These are phyloP conservation scores for Lasioglossum marginatum DNA, from an alignment of 2,888 invertebrate species.

Conservation along the genomic window DNA sequence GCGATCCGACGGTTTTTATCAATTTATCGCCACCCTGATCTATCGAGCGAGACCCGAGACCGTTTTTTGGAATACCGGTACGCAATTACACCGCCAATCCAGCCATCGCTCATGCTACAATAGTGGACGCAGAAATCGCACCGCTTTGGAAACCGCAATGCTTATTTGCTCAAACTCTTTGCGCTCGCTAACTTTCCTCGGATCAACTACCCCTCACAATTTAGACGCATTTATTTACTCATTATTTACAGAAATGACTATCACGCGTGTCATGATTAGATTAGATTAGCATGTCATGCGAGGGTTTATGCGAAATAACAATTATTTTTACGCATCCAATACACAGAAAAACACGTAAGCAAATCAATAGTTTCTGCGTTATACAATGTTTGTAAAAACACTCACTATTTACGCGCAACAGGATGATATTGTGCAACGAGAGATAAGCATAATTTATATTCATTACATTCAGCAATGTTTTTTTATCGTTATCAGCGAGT, in stretches of 20 bases:
- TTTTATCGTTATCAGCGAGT: not conserved
- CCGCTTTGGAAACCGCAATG: not conserved
- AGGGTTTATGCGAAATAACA: not conserved
- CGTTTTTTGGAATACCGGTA: not conserved
- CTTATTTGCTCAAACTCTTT: not conserved
- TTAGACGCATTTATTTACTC: not conserved
- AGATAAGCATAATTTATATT: not conserved
- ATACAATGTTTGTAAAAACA: not conserved
- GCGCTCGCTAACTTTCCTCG: not conserved
- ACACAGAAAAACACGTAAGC: not conserved
- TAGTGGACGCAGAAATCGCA: not conserved
- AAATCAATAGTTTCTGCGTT: not conserved
- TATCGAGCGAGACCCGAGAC: not conserved
- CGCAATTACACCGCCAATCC: not conserved
- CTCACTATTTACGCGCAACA: not conserved
- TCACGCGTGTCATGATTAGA: no score
- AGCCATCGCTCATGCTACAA: not conserved
- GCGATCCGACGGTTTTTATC: not conserved
- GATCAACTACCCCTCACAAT: not conserved
- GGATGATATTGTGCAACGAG: not conserved
- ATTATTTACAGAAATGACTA: no score
- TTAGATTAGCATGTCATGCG: no score
- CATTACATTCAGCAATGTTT: not conserved
- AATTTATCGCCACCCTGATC: slow-evolving; percentile 15
- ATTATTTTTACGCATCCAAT: not conserved